Percentiles rank a stretch among this genome's conserved stretches.
These are phyloP conservation scores for Dolichopus griseipennis DNA, from an alignment of 2,888 invertebrate genomes.

Conservation along the genomic window DNA sequence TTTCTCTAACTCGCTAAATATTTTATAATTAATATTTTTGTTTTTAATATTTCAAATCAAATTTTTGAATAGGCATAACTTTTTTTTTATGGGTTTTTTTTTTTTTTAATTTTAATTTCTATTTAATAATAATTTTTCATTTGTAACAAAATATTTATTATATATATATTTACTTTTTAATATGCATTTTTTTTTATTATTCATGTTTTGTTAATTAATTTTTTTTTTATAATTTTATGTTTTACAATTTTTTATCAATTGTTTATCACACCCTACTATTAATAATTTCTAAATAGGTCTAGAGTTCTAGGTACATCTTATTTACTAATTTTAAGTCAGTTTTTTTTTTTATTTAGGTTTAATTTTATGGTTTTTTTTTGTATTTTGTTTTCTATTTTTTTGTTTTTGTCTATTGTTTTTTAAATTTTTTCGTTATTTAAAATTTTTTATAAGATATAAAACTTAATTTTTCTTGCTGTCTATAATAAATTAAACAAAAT, in stretches of 20 bases:
- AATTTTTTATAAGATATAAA: background rate
- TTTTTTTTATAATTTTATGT: background rate
- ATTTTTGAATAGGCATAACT: slow-evolving; percentile 5
- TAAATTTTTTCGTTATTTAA: background rate
- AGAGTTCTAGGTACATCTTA: slow-evolving; percentile 6
- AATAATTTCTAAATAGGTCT: slow-evolving; percentile 8
- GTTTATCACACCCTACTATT: slow-evolving; percentile 10
- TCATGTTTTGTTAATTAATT: no score
- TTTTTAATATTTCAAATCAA: background rate
- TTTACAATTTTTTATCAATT: slow-evolving; percentile 4
- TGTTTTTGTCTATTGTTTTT: background rate
- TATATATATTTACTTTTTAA: no score
- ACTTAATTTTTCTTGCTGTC: background rate
- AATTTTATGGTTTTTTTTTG: background rate
- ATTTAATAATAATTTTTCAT: background rate
- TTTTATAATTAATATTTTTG: background rate
- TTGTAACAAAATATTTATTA: slow-evolving; percentile 1
- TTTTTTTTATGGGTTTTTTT: background rate
- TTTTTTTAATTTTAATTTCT: background rate
- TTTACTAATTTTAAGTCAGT: background rate
- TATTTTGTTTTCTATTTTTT: background rate
- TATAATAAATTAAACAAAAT: no score
- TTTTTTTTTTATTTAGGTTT: background rate
- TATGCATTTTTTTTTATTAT: background rate
- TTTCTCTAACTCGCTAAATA: background rate